A percentile compares a stretch with the other conserved stretches of the same genome.
phyloP scores from a whole-genome alignment of 2,888 invertebrate genomes.

The Phalangium opilio region DNA sequence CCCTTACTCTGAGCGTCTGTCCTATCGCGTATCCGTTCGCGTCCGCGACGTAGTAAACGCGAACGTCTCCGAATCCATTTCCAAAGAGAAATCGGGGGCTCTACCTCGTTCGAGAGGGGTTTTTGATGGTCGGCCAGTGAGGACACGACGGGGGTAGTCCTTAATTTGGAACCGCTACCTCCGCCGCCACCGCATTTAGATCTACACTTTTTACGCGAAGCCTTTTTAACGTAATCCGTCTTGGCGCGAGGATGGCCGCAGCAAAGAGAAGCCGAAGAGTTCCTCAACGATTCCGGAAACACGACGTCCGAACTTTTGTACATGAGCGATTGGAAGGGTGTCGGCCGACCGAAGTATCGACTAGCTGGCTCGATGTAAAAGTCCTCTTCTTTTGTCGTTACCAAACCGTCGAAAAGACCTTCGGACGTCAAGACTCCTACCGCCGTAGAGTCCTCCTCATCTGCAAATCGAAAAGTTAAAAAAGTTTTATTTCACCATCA shows the following conservation, averaged over 20 bases:
- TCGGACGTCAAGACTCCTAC: slow-evolving; percentile 72
- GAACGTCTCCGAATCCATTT: not conserved
- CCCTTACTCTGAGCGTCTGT: not conserved
- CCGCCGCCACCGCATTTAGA: not conserved
- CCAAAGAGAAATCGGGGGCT: not conserved
- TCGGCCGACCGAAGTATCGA: slow-evolving; percentile 38
- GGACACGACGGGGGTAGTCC: too few species aligned
- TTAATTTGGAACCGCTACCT: too few species aligned
- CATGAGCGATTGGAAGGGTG: slow-evolving; percentile 59
- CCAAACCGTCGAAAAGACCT: slow-evolving; percentile 77
- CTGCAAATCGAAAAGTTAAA: slow-evolving; percentile 35
- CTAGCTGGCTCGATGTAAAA: slow-evolving; percentile 69
- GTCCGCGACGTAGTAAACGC: not conserved
- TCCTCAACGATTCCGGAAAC: slow-evolving; percentile 36
- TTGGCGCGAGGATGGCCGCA: not conserved
- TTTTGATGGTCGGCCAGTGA: not conserved
- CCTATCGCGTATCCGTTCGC: not conserved
- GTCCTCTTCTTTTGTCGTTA: slow-evolving; percentile 53
- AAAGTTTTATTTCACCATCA: too few species aligned
- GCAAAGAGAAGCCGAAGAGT: slow-evolving; percentile 5
- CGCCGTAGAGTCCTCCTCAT: slow-evolving; percentile 62
- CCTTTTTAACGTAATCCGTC: slow-evolving; percentile 2
- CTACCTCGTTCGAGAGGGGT: not conserved
- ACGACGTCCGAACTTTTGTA: slow-evolving; percentile 63
- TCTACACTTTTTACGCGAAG: not conserved